Evolutionary conservation across 2,113 vertebrate genomes (phyloP).

Genomic region (Notarius quadriscutis): DNA sequence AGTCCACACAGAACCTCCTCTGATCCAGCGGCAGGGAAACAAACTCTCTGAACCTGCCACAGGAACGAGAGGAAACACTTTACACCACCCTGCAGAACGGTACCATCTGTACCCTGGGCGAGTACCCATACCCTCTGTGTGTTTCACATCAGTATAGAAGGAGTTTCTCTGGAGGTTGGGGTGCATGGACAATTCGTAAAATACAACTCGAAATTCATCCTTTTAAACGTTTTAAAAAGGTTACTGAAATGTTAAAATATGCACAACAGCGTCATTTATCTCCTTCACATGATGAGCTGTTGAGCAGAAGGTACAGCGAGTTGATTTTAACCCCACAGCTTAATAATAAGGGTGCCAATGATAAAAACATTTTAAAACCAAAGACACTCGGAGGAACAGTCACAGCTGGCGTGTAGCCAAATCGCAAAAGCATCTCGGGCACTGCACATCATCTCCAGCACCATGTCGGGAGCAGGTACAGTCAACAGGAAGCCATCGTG

Average conservation of each 20-base stretch:
- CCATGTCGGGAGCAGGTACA: not conserved
- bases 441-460: not conserved
- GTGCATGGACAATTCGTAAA: not conserved
- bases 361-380: too few species aligned
- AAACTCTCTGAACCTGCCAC: constrained; percentile 80
- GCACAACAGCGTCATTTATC: not conserved
- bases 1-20: constrained; percentile 85
- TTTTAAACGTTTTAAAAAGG: not conserved
- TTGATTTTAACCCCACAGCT: not conserved
- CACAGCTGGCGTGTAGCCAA: too few species aligned
- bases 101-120: not conserved
- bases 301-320: too few species aligned
- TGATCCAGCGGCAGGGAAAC: constrained; percentile 70
- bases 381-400: too few species aligned
- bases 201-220: not conserved
- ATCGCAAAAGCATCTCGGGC: not conserved
- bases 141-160: not conserved
- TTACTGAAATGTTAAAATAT: not conserved
- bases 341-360: not conserved
- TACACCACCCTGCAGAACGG: not conserved
- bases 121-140: not conserved
- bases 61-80: not conserved
- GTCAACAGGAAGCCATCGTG: too few species aligned
- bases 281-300: not conserved
- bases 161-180: not conserved